Percentiles rank a stretch among this genome's conserved stretches.
Evolutionary conservation across 2,888 invertebrate species (phyloP).

Genomic region (Coremacera marginata): DNA sequence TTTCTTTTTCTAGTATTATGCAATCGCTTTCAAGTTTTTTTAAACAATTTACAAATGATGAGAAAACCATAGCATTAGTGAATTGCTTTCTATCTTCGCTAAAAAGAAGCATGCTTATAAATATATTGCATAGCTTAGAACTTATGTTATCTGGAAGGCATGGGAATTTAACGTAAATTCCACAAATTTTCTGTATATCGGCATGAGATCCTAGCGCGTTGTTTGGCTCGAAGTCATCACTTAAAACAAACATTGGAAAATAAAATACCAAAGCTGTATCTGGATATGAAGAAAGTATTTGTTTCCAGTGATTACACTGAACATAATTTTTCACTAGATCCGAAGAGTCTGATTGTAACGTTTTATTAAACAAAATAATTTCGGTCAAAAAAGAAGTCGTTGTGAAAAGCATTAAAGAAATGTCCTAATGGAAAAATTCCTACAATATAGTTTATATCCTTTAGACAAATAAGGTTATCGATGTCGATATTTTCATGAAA

Average conservation of each 20-base stretch:
- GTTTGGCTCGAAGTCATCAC: slow-evolving; percentile 30
- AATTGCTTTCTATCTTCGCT: slow-evolving; percentile 22
- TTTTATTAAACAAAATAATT: background rate
- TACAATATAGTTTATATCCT: no score
- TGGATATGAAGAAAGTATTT: slow-evolving; percentile 14
- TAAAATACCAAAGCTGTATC: background rate
- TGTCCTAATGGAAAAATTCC: no score
- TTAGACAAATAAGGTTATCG: no score
- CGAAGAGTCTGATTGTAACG: background rate
- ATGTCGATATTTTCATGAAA: slow-evolving; percentile 13
- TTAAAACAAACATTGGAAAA: slow-evolving; percentile 27
- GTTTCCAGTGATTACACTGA: no score
- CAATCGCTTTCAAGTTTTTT: slow-evolving; percentile 16
- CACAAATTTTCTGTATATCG: no score
- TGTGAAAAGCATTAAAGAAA: slow-evolving; percentile 11
- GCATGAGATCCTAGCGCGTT: no score
- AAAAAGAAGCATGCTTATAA: slow-evolving; percentile 19
- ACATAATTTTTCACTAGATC: background rate
- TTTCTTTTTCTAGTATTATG: slow-evolving; percentile 11
- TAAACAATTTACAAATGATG: slow-evolving; percentile 12
- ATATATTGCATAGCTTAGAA: slow-evolving; percentile 2
- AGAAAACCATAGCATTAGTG: slow-evolving; percentile 11
- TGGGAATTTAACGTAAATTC: no score
- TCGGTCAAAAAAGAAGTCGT: slow-evolving; percentile 11
- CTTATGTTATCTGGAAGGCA: slow-evolving; percentile 20